Evolutionary conservation across 2,113 vertebrate genomes (phyloP).

Genomic region (Heterocephalus glaber): DNA sequence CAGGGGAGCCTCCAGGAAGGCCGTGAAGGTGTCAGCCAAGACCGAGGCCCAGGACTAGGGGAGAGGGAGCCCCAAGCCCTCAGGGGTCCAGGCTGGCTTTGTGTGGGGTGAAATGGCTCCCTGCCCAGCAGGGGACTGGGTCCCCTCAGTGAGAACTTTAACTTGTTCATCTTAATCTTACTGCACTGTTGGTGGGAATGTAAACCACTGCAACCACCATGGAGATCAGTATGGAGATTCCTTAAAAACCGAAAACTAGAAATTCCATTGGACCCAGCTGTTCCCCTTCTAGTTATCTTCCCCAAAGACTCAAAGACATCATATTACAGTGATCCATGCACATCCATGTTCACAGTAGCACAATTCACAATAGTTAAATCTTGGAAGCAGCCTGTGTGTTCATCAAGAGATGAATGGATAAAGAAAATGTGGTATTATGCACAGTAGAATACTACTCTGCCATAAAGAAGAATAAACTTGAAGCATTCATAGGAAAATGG

Average conservation of each 20-base stretch:
- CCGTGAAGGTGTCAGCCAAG: no score
- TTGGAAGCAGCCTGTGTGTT: background rate
- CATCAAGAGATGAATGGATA: background rate
- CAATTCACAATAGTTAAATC: background rate
- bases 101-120: fast-evolving
- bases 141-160: background rate
- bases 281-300: background rate
- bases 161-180: background rate
- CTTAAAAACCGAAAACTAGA: background rate
- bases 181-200: background rate
- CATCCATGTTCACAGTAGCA: background rate
- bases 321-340: background rate
- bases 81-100: fast-evolving
- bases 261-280: background rate
- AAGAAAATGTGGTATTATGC: background rate
- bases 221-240: background rate
- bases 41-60: background rate
- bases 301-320: background rate
- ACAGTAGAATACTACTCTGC: background rate
- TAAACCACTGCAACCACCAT: background rate
- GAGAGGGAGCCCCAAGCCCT: background rate
- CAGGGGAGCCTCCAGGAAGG: fast-evolving
- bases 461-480: background rate
- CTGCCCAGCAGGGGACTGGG: fast-evolving
- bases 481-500: background rate